Percentiles rank a stretch among this genome's conserved stretches.
phyloP scores from a whole-genome alignment of 2,797 vertebrate species.

The Tympanoctomys barrerae region DNA sequence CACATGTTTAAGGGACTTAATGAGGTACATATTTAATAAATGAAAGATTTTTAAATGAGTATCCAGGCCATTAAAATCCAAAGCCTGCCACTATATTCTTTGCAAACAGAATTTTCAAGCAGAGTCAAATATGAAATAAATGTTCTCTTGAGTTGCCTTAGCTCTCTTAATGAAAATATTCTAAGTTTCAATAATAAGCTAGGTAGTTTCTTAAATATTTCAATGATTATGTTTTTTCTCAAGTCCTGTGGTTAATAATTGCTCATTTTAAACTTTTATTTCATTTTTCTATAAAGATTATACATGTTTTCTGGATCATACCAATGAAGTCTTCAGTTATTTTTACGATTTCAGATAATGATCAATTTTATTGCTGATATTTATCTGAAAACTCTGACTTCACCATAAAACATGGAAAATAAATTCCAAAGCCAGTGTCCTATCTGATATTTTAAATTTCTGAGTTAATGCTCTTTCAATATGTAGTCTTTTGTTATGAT shows the following conservation, averaged over 20 bases:
- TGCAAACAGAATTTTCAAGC: neutral
- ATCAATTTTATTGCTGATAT: neutral
- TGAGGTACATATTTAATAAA: neutral
- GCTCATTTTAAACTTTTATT: neutral
- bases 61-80: neutral
- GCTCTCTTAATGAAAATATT: neutral
- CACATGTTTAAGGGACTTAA: neutral
- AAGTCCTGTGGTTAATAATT: neutral
- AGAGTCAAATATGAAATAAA: neutral
- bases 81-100: neutral
- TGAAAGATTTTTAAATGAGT: neutral
- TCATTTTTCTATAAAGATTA: neutral
- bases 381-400: neutral
- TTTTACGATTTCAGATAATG: neutral
- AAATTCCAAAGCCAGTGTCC: neutral
- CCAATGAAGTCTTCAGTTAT: neutral
- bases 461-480: neutral
- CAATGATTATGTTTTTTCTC: neutral
- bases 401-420: neutral
- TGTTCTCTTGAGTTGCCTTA: neutral
- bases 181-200: neutral
- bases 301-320: neutral
- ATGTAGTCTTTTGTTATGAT: neutral
- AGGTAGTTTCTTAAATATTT: neutral
- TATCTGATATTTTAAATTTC: neutral